Conservation (phyloP, 1,140 invertebrate species). For the Camponotus pennsylvanicus region DNA sequence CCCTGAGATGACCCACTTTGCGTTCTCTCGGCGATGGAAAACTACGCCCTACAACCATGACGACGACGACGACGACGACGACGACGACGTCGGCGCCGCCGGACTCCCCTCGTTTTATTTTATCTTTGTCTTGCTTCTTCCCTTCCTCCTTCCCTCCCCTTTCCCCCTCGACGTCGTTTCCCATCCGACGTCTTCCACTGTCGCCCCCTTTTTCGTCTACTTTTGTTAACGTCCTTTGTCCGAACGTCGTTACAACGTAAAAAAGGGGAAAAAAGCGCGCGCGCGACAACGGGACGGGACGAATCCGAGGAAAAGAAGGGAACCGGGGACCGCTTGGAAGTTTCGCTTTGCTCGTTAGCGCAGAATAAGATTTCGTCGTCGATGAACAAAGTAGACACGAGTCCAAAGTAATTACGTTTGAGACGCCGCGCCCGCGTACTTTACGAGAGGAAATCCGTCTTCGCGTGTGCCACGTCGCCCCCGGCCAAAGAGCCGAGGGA, state of each 20-base stretch:
- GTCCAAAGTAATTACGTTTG: conserved; percentile 65
- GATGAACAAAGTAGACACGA: conserved; percentile 65
- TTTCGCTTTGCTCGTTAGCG: conserved; percentile 67
- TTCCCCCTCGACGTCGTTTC: neutral
- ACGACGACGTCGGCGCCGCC: neutral
- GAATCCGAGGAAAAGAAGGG: neutral
- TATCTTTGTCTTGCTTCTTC: conserved; percentile 51
- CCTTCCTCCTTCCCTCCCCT: neutral
- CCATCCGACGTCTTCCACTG: conserved; percentile 47
- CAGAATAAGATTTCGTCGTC: conserved; percentile 67
- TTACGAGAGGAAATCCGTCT: conserved; percentile 62
- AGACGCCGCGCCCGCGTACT: conserved; percentile 48
- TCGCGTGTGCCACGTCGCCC: conserved; percentile 45
- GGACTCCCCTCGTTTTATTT: conserved; percentile 52
- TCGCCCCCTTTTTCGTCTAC: conserved; percentile 59
- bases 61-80: neutral
- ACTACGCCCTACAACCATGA: conserved; percentile 14
- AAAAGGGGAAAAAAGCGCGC: conserved; percentile 47
- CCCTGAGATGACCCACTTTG: conserved; percentile 67
- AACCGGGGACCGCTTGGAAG: conserved; percentile 38
- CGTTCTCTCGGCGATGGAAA: conserved; percentile 57
- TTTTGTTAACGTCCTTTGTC: conserved; percentile 69
- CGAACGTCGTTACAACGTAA: conserved; percentile 64
- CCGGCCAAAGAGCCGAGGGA: neutral
- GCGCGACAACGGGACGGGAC: neutral